These are phyloP conservation scores for Nasonia giraulti DNA, from an alignment of 1,140 invertebrate species.

Conservation along the genomic window DNA sequence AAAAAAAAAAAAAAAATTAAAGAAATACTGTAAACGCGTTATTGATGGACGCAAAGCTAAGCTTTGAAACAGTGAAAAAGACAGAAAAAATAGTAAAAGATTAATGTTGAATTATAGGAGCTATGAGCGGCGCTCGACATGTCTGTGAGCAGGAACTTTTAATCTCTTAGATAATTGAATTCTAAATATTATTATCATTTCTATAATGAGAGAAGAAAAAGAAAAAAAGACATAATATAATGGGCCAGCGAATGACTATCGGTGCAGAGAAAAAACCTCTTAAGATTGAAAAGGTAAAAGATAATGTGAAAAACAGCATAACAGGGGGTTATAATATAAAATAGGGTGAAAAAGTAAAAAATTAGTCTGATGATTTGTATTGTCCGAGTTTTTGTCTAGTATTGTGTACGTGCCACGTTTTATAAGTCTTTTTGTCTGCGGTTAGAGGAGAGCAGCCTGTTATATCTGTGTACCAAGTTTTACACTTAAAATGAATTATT, in stretches of 20 bases:
- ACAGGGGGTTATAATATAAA: slow-evolving; percentile 47
- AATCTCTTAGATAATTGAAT: slow-evolving; percentile 72
- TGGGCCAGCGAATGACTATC: slow-evolving; percentile 57
- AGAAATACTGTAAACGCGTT: slow-evolving; percentile 35
- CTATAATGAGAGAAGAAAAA: slow-evolving; percentile 55
- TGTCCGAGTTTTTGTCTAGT: slow-evolving; percentile 71
- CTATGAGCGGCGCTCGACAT: slow-evolving; percentile 59
- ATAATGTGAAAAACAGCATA: slow-evolving; percentile 53
- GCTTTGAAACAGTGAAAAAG: slow-evolving; percentile 53
- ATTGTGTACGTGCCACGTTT: slow-evolving; percentile 73
- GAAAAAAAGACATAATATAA: slow-evolving; percentile 54
- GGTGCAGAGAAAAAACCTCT: slow-evolving; percentile 56
- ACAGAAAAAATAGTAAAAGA: slow-evolving; percentile 51
- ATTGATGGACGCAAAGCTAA: slow-evolving; percentile 36
- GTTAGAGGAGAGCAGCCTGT: slow-evolving; percentile 65
- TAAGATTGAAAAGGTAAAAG: slow-evolving; percentile 37
- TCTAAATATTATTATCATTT: slow-evolving; percentile 67
- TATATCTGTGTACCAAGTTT: slow-evolving; percentile 70
- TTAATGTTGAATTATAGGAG: slow-evolving; percentile 31
- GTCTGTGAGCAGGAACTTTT: slow-evolving; percentile 66
- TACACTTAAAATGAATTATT: slow-evolving; percentile 69
- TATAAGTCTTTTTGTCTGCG: slow-evolving; percentile 71
- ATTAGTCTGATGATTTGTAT: slow-evolving; percentile 71
- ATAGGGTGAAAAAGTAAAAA: slow-evolving; percentile 54
- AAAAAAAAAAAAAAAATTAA: slow-evolving; percentile 48